A percentile compares a stretch with the other conserved stretches of the same genome.
These are phyloP conservation scores for Plecotus auritus DNA, from an alignment of 2,113 vertebrate species.

Conservation along the genomic window DNA sequence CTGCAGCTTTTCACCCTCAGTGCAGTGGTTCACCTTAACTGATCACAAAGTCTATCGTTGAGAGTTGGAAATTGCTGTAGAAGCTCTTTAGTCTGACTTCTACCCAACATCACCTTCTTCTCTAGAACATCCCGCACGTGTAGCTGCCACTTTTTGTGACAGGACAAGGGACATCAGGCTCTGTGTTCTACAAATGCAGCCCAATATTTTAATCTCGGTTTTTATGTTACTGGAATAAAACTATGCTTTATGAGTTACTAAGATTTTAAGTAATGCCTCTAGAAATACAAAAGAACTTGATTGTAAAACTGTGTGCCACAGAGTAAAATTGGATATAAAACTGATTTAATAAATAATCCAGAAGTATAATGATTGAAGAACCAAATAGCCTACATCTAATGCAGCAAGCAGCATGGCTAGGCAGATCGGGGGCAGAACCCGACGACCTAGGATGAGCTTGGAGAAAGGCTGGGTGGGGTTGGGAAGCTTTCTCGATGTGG, in stretches of 20 bases:
- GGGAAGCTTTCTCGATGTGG: accelerated
- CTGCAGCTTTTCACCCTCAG: background rate
- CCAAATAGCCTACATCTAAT: too few relatives aligned
- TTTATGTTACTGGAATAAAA: background rate
- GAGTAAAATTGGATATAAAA: background rate
- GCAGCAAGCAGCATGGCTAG: accelerated
- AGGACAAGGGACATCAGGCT: background rate
- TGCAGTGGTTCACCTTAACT: accelerated
- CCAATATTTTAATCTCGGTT: background rate
- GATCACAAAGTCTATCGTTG: background rate
- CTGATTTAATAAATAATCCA: background rate
- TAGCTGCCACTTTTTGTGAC: background rate
- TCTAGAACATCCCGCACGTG: accelerated
- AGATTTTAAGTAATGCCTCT: background rate
- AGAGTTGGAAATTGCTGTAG: background rate
- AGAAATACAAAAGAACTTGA: background rate
- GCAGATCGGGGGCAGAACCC: background rate
- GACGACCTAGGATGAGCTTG: too few relatives aligned
- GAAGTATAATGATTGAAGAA: background rate
- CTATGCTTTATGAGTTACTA: too few relatives aligned
- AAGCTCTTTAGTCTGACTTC: background rate
- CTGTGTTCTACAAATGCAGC: accelerated
- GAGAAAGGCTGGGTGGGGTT: background rate
- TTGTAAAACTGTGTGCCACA: background rate
- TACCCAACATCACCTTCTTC: too few relatives aligned